These are phyloP conservation scores for Drosophila ezoana DNA, from an alignment of 2,888 invertebrate genomes.

Conservation along the genomic window DNA sequence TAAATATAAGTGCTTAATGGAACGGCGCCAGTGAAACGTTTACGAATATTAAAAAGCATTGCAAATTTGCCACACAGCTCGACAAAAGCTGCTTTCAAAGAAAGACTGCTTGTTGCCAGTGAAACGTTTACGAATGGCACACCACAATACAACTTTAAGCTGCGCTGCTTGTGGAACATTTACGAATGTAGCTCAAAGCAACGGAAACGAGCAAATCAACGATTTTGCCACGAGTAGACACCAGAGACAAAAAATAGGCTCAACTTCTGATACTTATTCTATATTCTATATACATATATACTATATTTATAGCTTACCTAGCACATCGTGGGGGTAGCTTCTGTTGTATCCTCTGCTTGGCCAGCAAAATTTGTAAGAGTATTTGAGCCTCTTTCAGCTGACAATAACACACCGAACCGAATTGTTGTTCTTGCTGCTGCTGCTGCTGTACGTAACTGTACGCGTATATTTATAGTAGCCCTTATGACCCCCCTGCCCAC, in stretches of 20 bases:
- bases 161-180: not conserved
- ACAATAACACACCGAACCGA: not conserved
- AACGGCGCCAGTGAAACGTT: too few relatives aligned
- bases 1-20: too few relatives aligned
- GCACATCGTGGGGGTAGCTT: too few relatives aligned
- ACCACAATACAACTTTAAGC: not conserved
- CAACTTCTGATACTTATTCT: not conserved
- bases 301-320: not conserved
- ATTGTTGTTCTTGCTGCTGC: constrained; percentile 15
- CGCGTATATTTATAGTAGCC: constrained; percentile 50
- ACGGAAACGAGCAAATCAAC: too few relatives aligned
- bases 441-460: constrained; percentile 19
- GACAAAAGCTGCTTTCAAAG: too few relatives aligned
- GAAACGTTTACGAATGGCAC: too few relatives aligned
- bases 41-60: too few relatives aligned
- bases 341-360: too few relatives aligned
- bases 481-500: not conserved
- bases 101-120: too few relatives aligned
- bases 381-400: not conserved
- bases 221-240: too few relatives aligned
- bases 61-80: too few relatives aligned
- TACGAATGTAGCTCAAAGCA: not conserved
- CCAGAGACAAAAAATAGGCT: not conserved
- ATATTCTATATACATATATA: not conserved
- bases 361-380: constrained; percentile 1